A percentile compares a stretch with the other conserved stretches of the same genome.
Conservation (phyloP, 2,113 vertebrate genomes). For the Pseudorasbora parva region DNA sequence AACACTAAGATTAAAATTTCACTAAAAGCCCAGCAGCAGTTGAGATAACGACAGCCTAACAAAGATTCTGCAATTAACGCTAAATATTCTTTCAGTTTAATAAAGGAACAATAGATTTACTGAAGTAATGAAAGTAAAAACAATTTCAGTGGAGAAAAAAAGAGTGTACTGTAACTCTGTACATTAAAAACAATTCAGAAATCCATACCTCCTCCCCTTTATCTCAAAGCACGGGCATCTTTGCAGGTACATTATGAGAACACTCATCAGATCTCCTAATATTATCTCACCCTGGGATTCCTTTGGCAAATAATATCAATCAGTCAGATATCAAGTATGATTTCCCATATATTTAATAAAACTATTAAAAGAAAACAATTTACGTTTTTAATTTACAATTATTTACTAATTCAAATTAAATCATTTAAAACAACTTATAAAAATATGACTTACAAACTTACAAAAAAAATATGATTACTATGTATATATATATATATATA, state of each 20-base stretch:
- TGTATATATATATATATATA: no score
- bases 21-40: slow-evolving; percentile 12
- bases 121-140: slow-evolving; percentile 1
- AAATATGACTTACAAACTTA: no score
- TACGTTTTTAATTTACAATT: not conserved
- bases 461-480: not conserved
- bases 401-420: not conserved
- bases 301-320: slow-evolving; percentile 51
- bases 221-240: slow-evolving; percentile 64
- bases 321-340: not conserved
- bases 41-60: slow-evolving; percentile 6
- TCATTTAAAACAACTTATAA: not conserved
- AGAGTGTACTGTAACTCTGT: not conserved
- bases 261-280: slow-evolving; percentile 66
- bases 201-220: slow-evolving; percentile 65
- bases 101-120: slow-evolving; percentile 18
- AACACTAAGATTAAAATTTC: slow-evolving; percentile 8
- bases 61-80: slow-evolving; percentile 6
- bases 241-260: slow-evolving; percentile 69
- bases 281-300: slow-evolving; percentile 59
- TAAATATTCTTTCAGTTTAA: not conserved
- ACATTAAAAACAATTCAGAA: slow-evolving; percentile 7
- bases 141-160: not conserved
- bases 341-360: not conserved
- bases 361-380: not conserved